Evolutionary conservation across 2,797 vertebrate species (phyloP).

Genomic region (Sebastes diaconus): DNA sequence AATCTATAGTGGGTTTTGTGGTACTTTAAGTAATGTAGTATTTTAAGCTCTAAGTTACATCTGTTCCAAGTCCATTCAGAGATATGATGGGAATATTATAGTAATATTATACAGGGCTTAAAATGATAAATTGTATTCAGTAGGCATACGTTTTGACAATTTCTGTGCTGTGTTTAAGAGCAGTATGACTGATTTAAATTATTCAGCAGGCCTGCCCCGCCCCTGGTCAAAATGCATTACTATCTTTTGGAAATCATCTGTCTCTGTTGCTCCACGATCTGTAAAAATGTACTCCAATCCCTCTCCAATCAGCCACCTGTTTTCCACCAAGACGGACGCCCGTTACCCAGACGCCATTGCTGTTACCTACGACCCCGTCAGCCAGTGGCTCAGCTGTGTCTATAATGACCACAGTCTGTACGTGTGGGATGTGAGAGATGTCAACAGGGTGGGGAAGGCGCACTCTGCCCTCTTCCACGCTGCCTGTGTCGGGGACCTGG

Average conservation of each 20-base stretch:
- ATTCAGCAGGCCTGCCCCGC: neutral
- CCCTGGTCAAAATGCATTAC: neutral
- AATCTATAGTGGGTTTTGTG: neutral
- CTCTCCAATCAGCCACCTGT: constrained; percentile 82
- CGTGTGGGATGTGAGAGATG: constrained; percentile 93
- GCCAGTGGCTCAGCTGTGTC: constrained; percentile 92
- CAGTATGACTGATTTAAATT: neutral
- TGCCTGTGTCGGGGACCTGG: constrained; percentile 93
- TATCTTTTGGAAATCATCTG: neutral
- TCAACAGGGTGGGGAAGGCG: constrained; percentile 91
- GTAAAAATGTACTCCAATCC: neutral
- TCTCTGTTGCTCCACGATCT: neutral
- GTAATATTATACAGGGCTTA: neutral
- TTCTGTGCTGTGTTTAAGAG: neutral
- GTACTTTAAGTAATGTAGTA: neutral
- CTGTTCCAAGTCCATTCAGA: neutral
- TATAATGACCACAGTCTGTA: constrained; percentile 97
- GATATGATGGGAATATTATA: neutral
- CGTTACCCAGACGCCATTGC: constrained; percentile 90
- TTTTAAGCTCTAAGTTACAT: neutral
- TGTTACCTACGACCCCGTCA: constrained; percentile 90
- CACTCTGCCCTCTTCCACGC: constrained; percentile 94
- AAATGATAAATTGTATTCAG: neutral
- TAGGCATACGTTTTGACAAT: neutral
- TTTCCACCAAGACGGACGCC: constrained; percentile 76